A percentile compares a stretch with the other conserved stretches of the same genome.
Evolutionary conservation across 2,888 invertebrate genomes (phyloP).

Genomic region (Xylophagus ater): DNA sequence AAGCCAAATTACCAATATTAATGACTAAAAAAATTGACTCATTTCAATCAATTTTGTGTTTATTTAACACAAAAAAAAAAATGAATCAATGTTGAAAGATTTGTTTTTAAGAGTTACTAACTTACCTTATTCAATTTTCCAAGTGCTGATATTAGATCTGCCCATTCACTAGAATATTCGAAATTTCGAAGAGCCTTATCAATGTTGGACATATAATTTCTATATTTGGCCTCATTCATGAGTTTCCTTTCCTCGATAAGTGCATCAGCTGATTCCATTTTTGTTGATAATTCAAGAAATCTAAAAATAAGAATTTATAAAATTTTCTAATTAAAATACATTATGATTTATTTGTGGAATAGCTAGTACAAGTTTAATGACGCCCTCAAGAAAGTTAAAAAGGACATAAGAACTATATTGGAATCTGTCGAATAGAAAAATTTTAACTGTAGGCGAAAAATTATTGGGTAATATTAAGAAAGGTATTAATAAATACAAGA

Average conservation of each 20-base stretch:
- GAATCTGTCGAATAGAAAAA: too few relatives aligned
- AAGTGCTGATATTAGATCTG: conserved; percentile 80
- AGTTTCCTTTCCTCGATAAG: conserved; percentile 62
- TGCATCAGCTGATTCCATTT: conserved; percentile 37
- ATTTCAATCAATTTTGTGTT: too few relatives aligned
- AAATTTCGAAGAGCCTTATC: conserved; percentile 84
- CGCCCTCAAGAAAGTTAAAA: too few relatives aligned
- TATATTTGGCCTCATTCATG: conserved; percentile 70
- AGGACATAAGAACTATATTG: too few relatives aligned
- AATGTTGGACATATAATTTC: conserved; percentile 66
- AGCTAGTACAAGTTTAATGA: too few relatives aligned
- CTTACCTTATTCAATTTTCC: conserved; percentile 79
- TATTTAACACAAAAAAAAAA: conserved; percentile 10
- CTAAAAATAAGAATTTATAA: conserved; percentile 2
- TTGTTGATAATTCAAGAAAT: conserved; percentile 7
- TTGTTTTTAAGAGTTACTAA: conserved; percentile 5
- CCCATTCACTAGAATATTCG: conserved; percentile 92
- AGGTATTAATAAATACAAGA: too few relatives aligned
- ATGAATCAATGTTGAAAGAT: conserved; percentile 5
- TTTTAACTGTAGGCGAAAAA: too few relatives aligned
- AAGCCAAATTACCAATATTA: too few relatives aligned
- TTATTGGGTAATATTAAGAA: too few relatives aligned
- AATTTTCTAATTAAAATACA: conserved; percentile 1
- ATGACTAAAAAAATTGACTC: too few relatives aligned
- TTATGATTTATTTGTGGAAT: too few relatives aligned